phyloP scores from a whole-genome alignment of 2,797 vertebrate species.

The Bradypodion ventrale region DNA sequence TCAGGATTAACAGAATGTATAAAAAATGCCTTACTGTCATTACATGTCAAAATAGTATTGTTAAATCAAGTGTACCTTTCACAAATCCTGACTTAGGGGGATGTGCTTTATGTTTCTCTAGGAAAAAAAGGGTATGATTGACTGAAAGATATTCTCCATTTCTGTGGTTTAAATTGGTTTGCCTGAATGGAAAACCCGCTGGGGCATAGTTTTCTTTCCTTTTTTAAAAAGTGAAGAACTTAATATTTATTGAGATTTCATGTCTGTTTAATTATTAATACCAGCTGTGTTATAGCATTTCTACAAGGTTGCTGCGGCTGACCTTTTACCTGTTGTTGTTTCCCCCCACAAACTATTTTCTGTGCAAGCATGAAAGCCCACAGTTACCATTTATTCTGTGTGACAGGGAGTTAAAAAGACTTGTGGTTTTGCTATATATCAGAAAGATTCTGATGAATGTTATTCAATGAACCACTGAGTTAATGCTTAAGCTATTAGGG shows the following conservation, averaged over 20 bases:
- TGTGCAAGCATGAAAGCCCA: conserved; percentile 57
- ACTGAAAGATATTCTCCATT: conserved; percentile 52
- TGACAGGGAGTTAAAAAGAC: conserved; percentile 65
- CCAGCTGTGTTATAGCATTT: conserved; percentile 77
- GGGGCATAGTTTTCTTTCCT: conserved; percentile 40
- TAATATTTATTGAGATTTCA: conserved; percentile 67
- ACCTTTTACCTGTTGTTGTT: conserved; percentile 70
- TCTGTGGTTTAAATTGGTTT: conserved; percentile 71
- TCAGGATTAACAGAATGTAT: conserved; percentile 79
- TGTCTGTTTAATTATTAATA: conserved; percentile 88
- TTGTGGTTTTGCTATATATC: conserved; percentile 52
- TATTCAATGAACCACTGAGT: conserved; percentile 39
- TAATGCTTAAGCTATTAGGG: conserved; percentile 33
- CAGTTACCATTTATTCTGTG: conserved; percentile 63
- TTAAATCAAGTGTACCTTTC: conserved; percentile 75
- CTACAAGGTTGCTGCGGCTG: conserved; percentile 74
- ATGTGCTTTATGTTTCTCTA: conserved; percentile 58
- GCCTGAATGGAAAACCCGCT: conserved; percentile 71
- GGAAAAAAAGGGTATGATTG: conserved; percentile 39
- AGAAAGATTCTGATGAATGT: conserved; percentile 48
- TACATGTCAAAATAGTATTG: conserved; percentile 73
- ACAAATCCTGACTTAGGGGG: conserved; percentile 65
- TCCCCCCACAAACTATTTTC: conserved; percentile 20
- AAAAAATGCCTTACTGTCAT: conserved; percentile 74
- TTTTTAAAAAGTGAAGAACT: conserved; percentile 43